Evolutionary conservation across 1,140 invertebrate species (phyloP), one percentile per base, ranked within the genome.

Genomic region (Drosophila ananassae): DNA sequence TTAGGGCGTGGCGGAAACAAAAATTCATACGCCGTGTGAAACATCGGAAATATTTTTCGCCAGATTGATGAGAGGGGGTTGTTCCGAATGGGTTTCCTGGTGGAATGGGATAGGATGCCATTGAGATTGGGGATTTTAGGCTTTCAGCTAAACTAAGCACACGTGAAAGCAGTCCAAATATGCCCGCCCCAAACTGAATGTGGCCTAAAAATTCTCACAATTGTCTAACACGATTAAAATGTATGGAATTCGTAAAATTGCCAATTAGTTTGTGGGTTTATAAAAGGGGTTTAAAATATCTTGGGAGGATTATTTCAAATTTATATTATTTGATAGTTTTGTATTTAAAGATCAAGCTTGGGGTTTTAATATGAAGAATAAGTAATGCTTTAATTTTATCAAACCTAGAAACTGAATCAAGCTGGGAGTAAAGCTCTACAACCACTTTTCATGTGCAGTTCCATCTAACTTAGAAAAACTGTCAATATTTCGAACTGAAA

Each of bases 61-160:
- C 13, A 37, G 51, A 73, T 73, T 47, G 53, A 74, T 74, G 48
- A 22, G 71, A 32, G 24, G 50, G 34, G 17, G 10, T 9, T 4
- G 28, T 25, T 25, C 6, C 44, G 28, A 2, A 46, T 39, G 32
- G 4, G 7, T 4, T 32, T 32, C 34, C 0, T 9, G 4, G 13
- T 21, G 17, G 37, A 54, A 30, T 17, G 32, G 32, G 24, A 73
- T 17, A 13, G 28, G 8, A 34, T 39, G 44, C 17, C 13, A 34
- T 37, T 41, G n/a, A 60, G 55, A n/a, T 28, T 28, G 25, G 47
- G 52, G 32, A 37, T 50, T 51, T 60, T 6, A 28, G 44, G 50
- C 54, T 80, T 76, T 58, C 48, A 60, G 67, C 62, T 44, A 56
- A 66, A 60, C 71, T 55, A 59, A 82, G 67, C 71, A 69, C 81